Base-by-base conservation (phyloP, 2,888 invertebrate genomes). In the Mongoloraphidia duomilia region DNA sequence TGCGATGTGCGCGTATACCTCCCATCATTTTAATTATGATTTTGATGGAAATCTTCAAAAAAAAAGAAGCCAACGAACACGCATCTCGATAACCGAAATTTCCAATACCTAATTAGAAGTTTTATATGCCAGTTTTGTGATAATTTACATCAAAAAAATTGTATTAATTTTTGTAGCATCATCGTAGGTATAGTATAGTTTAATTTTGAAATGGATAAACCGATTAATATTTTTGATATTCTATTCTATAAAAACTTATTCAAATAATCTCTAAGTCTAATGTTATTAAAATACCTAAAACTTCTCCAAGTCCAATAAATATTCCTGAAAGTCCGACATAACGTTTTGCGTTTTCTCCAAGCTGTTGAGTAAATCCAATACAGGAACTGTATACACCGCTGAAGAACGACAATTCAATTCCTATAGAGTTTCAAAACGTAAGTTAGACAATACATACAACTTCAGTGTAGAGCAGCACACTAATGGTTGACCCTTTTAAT, bases 341-440 rank as follows among this genome's bases (percentile, higher is more conserved):
- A 56, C 87, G 83, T 61, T 93, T 94, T 0, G 84, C 81, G 42
- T 82, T 76, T 6, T 79, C 76, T 0, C 86, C 85, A 63, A 95
- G 82, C 8, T 75, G 69, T 45, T 74, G 63, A 0, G 93, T 96
- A 64, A 90, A 90, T 0, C 94, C 92, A 54, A 98, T 83, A 56
- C 89, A 84, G 0, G 93, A 78, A 34, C 95, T 89, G 70, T 96
- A 98, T 1, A 98, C 94, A 0, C 94, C 94, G 61, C 93, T 93
- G 72, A 88, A 95, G 74, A 97, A 97, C 0, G 94, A 93, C 41
- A 94, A 67, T 63, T 91, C 93, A 49, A 96, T 69, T 26, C 97
- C 93, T 89, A 65, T 26, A 6, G n/a, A n/a, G 6, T 26, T 26
- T 26, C 3, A 26, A 26, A 26, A 26, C 26, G 6, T 26, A 62